Evolutionary conservation across 2,797 vertebrate species (phyloP), one percentile per base, ranked within the genome.

Genomic region (Sebastes flavidus): DNA sequence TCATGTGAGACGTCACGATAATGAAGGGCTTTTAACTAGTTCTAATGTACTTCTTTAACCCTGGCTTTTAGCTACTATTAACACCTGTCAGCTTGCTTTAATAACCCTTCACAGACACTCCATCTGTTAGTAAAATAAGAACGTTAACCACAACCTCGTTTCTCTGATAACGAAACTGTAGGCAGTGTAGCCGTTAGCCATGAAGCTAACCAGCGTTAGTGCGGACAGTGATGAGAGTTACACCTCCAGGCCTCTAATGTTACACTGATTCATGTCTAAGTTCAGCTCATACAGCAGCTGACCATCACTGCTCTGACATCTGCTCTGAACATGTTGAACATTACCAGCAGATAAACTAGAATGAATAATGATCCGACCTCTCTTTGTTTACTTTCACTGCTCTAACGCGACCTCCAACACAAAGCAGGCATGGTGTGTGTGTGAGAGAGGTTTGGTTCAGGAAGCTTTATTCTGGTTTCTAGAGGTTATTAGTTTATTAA

Each of bases 1-100:
- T 32, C 90, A 24, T 3, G 18, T 8, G 76, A 38, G 8, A 93
- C 92, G 92, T 94, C 93, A 93, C 77, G 16, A n/a, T 81, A 84
- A 86, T 90, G 71, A 88, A 72, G 58, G 84, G 77, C 65, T 80
- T 89, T 87, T 87, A 91, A 92, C 78, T 93, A 83, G 79, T 82
- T 72, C 76, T 77, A 87, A 79, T 68, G 66, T 69, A 32, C n/a
- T 66, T 61, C 24, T 80, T 79, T 75, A 72, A 77, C 32, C 5
- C 3, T 1, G 2, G 2, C 8, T 56, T 29, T 25, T 14, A 69
- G 36, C 38, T 8, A 4, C 20, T 1, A 36, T 13, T 3, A 38
- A 68, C 34, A 5, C 0, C 4, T 68, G 81, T 34, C 61, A 32
- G 61, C 10, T 18, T 2, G 24, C 54, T 36, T 9, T 7, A 24